phyloP scores from a whole-genome alignment of 2,888 invertebrate genomes.

The Archips crataeganus region DNA sequence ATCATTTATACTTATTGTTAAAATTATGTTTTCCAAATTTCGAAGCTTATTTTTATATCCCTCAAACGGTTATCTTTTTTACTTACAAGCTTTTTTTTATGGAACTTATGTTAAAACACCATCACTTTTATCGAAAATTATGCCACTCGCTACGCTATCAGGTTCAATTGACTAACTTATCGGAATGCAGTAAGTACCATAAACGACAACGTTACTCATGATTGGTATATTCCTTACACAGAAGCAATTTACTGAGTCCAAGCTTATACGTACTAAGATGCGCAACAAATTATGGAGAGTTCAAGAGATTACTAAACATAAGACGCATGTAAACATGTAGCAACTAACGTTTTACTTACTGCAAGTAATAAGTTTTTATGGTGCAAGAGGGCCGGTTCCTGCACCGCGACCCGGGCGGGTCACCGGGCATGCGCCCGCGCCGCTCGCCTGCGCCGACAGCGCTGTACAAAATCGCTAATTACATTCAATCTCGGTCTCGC shows the following conservation, averaged over 20 bases:
- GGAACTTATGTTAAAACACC: background rate
- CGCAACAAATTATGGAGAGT: conserved; percentile 35
- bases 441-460: conserved; percentile 55
- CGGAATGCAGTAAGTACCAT: conserved; percentile 8
- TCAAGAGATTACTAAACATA: conserved; percentile 36
- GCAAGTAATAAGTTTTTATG: conserved; percentile 42
- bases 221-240: conserved; percentile 7
- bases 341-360: conserved; percentile 38
- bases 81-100: background rate
- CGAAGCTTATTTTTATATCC: no score
- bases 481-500: conserved; percentile 63
- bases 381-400: conserved; percentile 39
- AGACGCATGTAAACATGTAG: conserved; percentile 31
- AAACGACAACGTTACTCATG: conserved; percentile 4
- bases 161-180: background rate
- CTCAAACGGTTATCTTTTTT: background rate
- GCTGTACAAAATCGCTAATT: conserved; percentile 81
- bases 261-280: conserved; percentile 21
- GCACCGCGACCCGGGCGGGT: conserved; percentile 37
- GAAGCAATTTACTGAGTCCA: conserved; percentile 17
- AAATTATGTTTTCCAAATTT: no score
- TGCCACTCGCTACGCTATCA: background rate
- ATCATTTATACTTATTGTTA: no score
- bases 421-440: conserved; percentile 51
- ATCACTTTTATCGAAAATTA: background rate